Evolutionary conservation across 35 echinoderm and acorn worm genomes (phyloP), one percentile per base, ranked within the genome.

Genomic region (Ptychodera flava): DNA sequence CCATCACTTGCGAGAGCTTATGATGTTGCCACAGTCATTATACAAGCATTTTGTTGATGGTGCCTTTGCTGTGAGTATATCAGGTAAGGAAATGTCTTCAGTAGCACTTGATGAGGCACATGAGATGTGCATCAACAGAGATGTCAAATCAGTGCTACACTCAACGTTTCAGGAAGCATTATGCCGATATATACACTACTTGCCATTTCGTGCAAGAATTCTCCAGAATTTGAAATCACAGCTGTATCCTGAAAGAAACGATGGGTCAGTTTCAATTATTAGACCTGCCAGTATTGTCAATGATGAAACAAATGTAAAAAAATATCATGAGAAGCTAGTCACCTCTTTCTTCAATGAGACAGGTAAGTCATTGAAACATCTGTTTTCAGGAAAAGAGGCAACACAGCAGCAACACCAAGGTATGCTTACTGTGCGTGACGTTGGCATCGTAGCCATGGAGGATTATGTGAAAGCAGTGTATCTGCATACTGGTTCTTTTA

Each of bases 111-210:
- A 92, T 85, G 91, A 92, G 80, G 76, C 80, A 1, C 94, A 96
- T 90, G 91, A 96, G 78, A 92, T 96, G 88, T 29, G 76, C 1
- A 92, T 95, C 76, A 92, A 96, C 38, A 92, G 89, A 88, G 88
- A 92, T 0, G 30, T 86, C 16, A 92, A 93, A 31, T 82, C 77
- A 83, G 76, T 82, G 2, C 80, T 93, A 79, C 89, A 81, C 29
- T 85, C 87, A 1, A 85, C 86, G 29, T 77, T 86, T 29, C 84
- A 81, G 82, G 82, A 86, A 36, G 88, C 36, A 36, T 35, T 93
- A 0, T 53, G 81, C 35, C 77, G 78, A 34, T 38, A 89, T 30
- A 38, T 88, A 16, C 91, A 93, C 34, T 92, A 89, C 35, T 80
- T 92, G 0, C 86, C 86, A 31, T 78, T 88, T 64, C 45, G 45